Base-by-base conservation (phyloP, 2,797 vertebrate species). In the Pipistrellus pygmaeus region DNA sequence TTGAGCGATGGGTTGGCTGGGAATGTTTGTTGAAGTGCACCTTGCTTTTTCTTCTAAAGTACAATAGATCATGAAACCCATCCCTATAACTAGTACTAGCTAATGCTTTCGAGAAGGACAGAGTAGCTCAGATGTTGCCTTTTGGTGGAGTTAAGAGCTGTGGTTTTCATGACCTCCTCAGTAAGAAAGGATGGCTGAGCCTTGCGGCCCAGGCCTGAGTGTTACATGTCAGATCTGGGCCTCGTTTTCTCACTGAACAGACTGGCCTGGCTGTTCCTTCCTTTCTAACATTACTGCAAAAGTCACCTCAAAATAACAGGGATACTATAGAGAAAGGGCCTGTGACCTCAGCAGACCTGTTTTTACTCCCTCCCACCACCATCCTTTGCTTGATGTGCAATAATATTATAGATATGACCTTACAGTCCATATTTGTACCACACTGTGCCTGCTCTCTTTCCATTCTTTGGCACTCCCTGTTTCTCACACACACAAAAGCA, bases 241-340 rank as follows among this genome's bases (percentile, higher is more conserved):
- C 6, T 88, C 27, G 8, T 48, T 81, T 81, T 46, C 66, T 88
- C 68, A 92, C 32, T 57, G 38, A 84, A 14, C 38, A 80, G 64
- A 27, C 55, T 30, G 35, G 21, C 48, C 15, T 35, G 14, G 41
- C 75, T 69, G 75, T 46, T 73, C 7, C 68, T 64, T 62, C 14
- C n/a, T 83, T 93, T 94, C 72, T 15, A 48, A 87, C 8, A 86
- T 64, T 51, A 55, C 87, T 72, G 11, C 27, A 71, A 27, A 90
- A 95, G 48, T 69, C 82, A 17, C 53, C 12, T 38, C 11, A 88
- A n/a, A 77, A 72, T 90, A 38, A 38, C 25, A 83, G 71, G 32
- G 41, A 8, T 11, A 46, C 44, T n/a, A 2, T 51, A 13, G n/a
- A 64, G 53, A 64, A 85, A 20, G 76, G 71, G 23, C 57, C 1